A percentile compares a stretch with the other conserved stretches of the same genome.
Conservation (phyloP, 2,888 invertebrate genomes). For the Drosophila dives region DNA sequence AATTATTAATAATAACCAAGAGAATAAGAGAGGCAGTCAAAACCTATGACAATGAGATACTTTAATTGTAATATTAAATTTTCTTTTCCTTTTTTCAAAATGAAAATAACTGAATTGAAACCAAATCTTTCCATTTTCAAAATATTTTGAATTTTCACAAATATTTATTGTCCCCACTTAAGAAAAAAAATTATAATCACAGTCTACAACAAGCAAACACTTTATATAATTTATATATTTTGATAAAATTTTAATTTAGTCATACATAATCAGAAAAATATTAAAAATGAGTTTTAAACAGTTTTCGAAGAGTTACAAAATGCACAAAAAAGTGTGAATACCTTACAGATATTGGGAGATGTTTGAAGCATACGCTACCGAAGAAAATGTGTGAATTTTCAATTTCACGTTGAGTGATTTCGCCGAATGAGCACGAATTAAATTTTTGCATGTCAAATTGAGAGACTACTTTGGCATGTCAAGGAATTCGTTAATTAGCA, state of each 20-base stretch:
- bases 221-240: background rate
- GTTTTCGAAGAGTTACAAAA: background rate
- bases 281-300: background rate
- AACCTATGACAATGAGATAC: background rate
- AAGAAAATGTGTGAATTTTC: conserved; percentile 47
- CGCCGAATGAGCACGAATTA: conserved; percentile 60
- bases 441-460: conserved; percentile 38
- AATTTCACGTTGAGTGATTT: conserved; percentile 70
- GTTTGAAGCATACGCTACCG: background rate
- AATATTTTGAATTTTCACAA: background rate
- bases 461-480: conserved; percentile 50
- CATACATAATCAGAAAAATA: no score
- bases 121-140: background rate
- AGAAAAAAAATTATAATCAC: background rate
- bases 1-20: background rate
- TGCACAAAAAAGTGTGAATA: background rate
- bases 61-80: background rate
- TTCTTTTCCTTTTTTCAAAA: background rate
- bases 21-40: background rate
- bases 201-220: background rate
- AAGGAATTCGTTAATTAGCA: conserved; percentile 69
- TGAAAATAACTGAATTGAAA: background rate
- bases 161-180: background rate
- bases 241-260: background rate
- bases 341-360: background rate